These are phyloP conservation scores for Cyaniris semiargus DNA, from an alignment of 2,888 invertebrate genomes.

Conservation along the genomic window DNA sequence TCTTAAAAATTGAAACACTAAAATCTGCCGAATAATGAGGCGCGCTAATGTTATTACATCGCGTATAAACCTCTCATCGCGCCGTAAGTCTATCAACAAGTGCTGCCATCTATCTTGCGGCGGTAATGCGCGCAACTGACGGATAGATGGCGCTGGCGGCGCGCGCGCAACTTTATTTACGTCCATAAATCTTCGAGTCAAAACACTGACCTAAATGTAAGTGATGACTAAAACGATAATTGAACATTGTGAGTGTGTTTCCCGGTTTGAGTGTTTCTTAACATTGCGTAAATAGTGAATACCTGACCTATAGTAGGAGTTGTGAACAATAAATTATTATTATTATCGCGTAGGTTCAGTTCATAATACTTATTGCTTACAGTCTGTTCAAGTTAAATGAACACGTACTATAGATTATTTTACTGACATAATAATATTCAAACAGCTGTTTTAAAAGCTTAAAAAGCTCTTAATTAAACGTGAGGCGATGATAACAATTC, in stretches of 20 bases:
- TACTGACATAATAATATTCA: too few species aligned
- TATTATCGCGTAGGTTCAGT: not conserved
- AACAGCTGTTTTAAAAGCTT: too few species aligned
- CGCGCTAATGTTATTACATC: conserved; percentile 43
- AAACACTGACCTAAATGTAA: conserved; percentile 44
- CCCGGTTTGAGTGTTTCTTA: not conserved
- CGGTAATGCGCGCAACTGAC: conserved; percentile 67
- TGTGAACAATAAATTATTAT: not conserved
- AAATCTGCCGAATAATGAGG: not conserved
- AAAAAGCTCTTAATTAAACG: too few species aligned
- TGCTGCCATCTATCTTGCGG: conserved; percentile 72
- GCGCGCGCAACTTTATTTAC: conserved; percentile 51
- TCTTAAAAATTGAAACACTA: not conserved
- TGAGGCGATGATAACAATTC: too few species aligned
- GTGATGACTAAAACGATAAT: conserved; percentile 39
- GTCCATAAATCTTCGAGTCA: conserved; percentile 43
- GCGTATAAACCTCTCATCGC: conserved; percentile 64
- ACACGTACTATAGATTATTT: too few species aligned
- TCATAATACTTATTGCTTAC: not conserved
- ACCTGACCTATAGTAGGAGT: not conserved
- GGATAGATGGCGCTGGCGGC: conserved; percentile 70
- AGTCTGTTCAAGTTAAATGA: too few species aligned
- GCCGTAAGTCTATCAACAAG: conserved; percentile 65
- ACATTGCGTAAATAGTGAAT: not conserved
- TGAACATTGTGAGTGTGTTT: conserved; percentile 30